phyloP scores from a whole-genome alignment of 1,140 invertebrate genomes.

The Caenorhabditis briggsae region DNA sequence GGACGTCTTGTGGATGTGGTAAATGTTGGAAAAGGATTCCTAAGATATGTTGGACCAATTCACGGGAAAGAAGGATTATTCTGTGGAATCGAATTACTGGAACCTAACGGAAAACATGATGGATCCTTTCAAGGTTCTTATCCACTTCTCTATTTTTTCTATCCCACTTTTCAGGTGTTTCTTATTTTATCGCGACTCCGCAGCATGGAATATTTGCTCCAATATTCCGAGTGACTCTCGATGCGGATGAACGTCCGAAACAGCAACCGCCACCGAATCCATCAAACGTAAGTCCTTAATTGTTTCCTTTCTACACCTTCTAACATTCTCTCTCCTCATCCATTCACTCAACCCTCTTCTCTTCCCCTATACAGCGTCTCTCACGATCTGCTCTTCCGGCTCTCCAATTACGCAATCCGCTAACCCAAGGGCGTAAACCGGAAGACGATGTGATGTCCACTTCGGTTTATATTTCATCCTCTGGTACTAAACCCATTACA shows the following conservation, averaged over 20 bases:
- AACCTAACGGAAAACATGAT: slow-evolving; percentile 72
- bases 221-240: slow-evolving; percentile 71
- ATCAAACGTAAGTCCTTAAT: slow-evolving; percentile 48
- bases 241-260: slow-evolving; percentile 55
- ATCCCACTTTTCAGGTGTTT: slow-evolving; percentile 66
- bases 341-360: neutral
- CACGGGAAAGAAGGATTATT: slow-evolving; percentile 72
- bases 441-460: slow-evolving; percentile 54
- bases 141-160: neutral
- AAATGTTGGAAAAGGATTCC: slow-evolving; percentile 62
- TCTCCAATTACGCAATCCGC: slow-evolving; percentile 50
- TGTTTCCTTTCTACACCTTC: neutral
- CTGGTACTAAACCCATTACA: slow-evolving; percentile 18
- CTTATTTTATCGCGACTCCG: slow-evolving; percentile 69
- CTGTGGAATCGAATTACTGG: slow-evolving; percentile 72
- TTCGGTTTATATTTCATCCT: slow-evolving; percentile 26
- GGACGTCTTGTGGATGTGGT: slow-evolving; percentile 55
- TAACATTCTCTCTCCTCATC: neutral
- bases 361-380: slow-evolving; percentile 52
- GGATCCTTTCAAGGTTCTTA: slow-evolving; percentile 70
- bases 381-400: slow-evolving; percentile 63
- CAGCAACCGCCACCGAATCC: slow-evolving; percentile 9
- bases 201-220: slow-evolving; percentile 72
- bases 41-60: slow-evolving; percentile 70
- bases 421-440: slow-evolving; percentile 7